Percentiles rank a stretch among this genome's conserved stretches.
Conservation (phyloP, 2,797 vertebrate genomes). For the Silurus aristotelis region DNA sequence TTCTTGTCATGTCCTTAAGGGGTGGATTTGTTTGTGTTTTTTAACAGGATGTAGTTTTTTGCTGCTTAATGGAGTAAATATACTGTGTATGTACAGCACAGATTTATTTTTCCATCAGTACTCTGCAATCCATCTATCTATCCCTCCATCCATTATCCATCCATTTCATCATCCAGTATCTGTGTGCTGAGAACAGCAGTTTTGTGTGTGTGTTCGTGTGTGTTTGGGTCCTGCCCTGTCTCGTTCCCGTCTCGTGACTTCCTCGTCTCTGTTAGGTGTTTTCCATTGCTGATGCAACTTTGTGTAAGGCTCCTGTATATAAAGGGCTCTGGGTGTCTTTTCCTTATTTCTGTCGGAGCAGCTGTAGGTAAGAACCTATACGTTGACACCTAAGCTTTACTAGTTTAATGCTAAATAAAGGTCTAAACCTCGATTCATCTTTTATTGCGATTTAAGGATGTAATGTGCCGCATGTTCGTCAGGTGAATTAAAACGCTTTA, state of each 20-base stretch:
- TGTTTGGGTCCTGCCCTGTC: background rate
- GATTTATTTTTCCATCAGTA: background rate
- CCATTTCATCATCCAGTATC: constrained; percentile 36
- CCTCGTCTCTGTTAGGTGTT: constrained; percentile 28
- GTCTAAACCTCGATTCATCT: background rate
- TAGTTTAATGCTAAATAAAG: background rate
- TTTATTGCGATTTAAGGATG: background rate
- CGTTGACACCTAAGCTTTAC: background rate
- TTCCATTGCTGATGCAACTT: constrained; percentile 60
- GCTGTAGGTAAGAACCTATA: constrained; percentile 35
- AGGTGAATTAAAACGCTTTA: background rate
- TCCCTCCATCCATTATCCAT: background rate
- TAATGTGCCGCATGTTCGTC: background rate
- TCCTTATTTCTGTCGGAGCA: constrained; percentile 21
- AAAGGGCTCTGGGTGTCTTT: constrained; percentile 19
- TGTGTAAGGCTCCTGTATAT: constrained; percentile 48
- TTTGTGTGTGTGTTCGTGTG: constrained; percentile 23
- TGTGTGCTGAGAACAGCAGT: background rate
- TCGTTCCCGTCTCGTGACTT: constrained; percentile 15
- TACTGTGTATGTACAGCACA: background rate
- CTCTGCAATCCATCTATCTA: background rate
- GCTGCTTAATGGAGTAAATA: background rate
- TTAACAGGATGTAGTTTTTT: background rate
- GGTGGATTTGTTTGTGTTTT: background rate
- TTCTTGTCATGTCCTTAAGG: background rate